A percentile compares a stretch with the other conserved stretches of the same genome.
Evolutionary conservation across 2,113 vertebrate species (phyloP).

Genomic region (Helogale parvula): DNA sequence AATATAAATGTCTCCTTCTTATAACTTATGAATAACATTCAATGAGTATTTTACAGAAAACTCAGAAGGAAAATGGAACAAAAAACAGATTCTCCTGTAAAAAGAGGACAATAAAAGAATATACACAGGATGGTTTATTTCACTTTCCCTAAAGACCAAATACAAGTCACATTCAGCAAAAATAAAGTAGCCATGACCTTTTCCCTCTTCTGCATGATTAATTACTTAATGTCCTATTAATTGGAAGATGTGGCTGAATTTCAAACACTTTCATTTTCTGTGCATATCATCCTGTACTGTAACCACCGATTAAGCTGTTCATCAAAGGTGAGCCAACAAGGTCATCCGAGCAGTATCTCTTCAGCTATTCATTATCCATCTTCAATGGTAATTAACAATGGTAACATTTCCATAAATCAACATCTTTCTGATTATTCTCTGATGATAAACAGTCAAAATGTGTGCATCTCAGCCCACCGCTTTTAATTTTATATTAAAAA

Average conservation of each 20-base stretch:
- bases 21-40: background rate
- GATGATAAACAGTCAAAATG: slow-evolving; percentile 74
- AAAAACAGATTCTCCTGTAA: slow-evolving; percentile 31
- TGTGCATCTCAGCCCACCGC: slow-evolving; percentile 47
- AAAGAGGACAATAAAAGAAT: background rate
- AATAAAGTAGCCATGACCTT: slow-evolving; percentile 86
- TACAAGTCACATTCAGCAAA: slow-evolving; percentile 77
- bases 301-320: slow-evolving; percentile 89
- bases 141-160: slow-evolving; percentile 64
- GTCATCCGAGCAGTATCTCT: slow-evolving; percentile 85
- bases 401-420: slow-evolving; percentile 90
- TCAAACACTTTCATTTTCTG: slow-evolving; percentile 94
- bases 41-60: background rate
- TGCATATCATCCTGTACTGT: slow-evolving; percentile 90
- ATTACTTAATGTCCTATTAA: slow-evolving; percentile 98
- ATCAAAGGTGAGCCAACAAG: slow-evolving; percentile 90
- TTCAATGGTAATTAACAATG: slow-evolving; percentile 87
- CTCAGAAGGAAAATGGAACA: background rate
- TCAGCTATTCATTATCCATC: slow-evolving; percentile 87
- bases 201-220: slow-evolving; percentile 93
- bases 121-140: background rate
- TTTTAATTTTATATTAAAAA: slow-evolving; percentile 64
- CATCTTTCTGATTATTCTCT: slow-evolving; percentile 86
- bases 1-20: background rate
- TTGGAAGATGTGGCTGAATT: slow-evolving; percentile 92